Evolutionary conservation across 1,140 invertebrate species (phyloP), one percentile per base, ranked within the genome.

Genomic region (Rhynchophorus ferrugineus): DNA sequence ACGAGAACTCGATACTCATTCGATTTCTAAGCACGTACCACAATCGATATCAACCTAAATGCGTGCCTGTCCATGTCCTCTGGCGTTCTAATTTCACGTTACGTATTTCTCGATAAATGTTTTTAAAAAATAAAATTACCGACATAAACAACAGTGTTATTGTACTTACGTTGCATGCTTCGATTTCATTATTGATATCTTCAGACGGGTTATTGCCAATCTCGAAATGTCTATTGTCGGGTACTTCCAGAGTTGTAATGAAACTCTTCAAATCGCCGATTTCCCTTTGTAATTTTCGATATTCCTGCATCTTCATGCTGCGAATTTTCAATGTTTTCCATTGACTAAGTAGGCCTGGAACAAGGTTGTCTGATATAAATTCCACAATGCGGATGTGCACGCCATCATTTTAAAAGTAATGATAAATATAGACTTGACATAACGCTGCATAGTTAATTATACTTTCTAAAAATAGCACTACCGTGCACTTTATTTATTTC

Each of bases 271-370:
- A 33, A 14, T 61, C 49, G 3, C 60, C 41, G 16, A 66, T 67
- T 41, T 67, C 59, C 41, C 61, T 66, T 19, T 66, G 67, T 17
- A 69, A 39, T 44, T 58, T 63, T 20, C 59, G 43, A 42, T 65
- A 65, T 36, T 67, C 64, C 48, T 67, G 61, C 64, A 66, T 69
- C 45, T 58, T 66, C 7, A 44, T 35, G 13, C 60, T 59, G 18
- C 57, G 60, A 14, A 60, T 60, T 50, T 64, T 59, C 55, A 68
- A 46, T 56, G 58, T 36, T 61, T 60, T 57, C 70, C 69, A 61
- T 56, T 59, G 67, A 57, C 54, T 56, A 39, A 67, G 50, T 16
- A 66, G 44, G 51, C 66, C 64, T 68, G 59, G 7, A 67, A 66
- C 53, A 61, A 60, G 57, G 44, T 57, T 22, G 33, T 34, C 13